phyloP scores from a whole-genome alignment of 2,113 vertebrate species.

The Meles meles region DNA sequence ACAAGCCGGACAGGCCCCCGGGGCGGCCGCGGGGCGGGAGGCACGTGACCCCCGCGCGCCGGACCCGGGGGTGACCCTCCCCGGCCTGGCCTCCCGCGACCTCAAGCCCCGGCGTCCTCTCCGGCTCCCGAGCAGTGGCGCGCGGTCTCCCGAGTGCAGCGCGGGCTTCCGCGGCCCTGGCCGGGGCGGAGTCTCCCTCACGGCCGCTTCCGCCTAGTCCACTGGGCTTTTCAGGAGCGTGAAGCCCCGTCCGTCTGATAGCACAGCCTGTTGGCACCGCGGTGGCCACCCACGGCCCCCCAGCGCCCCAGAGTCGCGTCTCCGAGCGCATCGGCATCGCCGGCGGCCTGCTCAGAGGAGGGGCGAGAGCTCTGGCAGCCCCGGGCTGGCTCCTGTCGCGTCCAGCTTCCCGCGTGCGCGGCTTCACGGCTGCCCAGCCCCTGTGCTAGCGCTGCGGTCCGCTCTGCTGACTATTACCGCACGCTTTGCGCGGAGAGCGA shows the following conservation, averaged over 20 bases:
- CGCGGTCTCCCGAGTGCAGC: background rate
- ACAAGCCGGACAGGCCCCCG: background rate
- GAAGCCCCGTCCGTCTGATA: background rate
- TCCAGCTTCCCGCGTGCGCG: fast-evolving
- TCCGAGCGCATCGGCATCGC: no score
- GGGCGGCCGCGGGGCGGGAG: background rate
- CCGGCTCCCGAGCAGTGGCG: background rate
- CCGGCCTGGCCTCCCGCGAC: background rate
- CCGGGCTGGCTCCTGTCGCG: fast-evolving
- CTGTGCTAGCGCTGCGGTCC: background rate
- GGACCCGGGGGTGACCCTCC: background rate
- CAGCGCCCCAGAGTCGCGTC: background rate
- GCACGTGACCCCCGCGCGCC: background rate
- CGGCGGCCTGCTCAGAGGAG: no score
- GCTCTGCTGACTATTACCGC: background rate
- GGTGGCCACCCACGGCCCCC: no score
- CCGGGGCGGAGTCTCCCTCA: background rate
- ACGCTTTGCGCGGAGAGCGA: background rate
- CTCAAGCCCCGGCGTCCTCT: background rate
- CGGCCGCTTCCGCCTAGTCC: background rate
- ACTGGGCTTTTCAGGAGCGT: background rate
- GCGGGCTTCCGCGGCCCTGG: background rate
- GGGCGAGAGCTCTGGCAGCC: fast-evolving
- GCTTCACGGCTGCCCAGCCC: background rate
- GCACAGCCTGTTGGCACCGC: background rate